Conservation (phyloP, 2,888 invertebrate species). For the Agapetus fuscipes region DNA sequence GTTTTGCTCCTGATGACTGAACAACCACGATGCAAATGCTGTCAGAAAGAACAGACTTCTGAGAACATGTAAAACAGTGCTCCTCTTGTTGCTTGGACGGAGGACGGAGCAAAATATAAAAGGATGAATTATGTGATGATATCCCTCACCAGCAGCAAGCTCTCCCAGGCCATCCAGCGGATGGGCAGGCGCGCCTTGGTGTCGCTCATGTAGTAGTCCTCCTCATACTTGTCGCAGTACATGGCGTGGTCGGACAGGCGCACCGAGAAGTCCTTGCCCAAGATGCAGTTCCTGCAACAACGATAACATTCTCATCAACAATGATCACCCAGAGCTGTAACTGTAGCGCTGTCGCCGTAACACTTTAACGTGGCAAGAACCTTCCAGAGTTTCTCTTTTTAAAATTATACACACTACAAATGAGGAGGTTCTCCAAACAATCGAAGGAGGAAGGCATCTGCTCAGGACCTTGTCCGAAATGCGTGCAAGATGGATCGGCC, state of each 20-base stretch:
- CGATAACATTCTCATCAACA: conserved; percentile 3
- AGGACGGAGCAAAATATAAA: too few species aligned
- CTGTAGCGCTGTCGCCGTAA: background rate
- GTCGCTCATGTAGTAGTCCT: conserved; percentile 78
- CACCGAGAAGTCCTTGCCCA: conserved; percentile 68
- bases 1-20: too few species aligned
- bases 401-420: background rate
- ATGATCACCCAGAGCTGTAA: too few species aligned
- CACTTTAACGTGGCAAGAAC: background rate
- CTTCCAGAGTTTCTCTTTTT: background rate
- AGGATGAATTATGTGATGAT: too few species aligned
- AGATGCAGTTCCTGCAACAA: conserved; percentile 68
- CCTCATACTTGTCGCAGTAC: conserved; percentile 68
- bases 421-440: too few species aligned
- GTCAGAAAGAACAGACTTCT: too few species aligned
- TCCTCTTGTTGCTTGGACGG: too few species aligned
- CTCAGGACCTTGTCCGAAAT: too few species aligned
- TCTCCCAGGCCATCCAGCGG: conserved; percentile 93
- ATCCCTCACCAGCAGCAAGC: conserved; percentile 64
- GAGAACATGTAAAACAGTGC: too few species aligned
- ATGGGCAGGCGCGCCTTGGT: conserved; percentile 75
- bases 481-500: too few species aligned
- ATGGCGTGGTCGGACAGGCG: conserved; percentile 82
- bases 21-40: too few species aligned
- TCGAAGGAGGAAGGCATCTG: too few species aligned